Evolutionary conservation across 1,140 invertebrate genomes (phyloP), one percentile per base, ranked within the genome.

Genomic region (Ceratina calcarata): DNA sequence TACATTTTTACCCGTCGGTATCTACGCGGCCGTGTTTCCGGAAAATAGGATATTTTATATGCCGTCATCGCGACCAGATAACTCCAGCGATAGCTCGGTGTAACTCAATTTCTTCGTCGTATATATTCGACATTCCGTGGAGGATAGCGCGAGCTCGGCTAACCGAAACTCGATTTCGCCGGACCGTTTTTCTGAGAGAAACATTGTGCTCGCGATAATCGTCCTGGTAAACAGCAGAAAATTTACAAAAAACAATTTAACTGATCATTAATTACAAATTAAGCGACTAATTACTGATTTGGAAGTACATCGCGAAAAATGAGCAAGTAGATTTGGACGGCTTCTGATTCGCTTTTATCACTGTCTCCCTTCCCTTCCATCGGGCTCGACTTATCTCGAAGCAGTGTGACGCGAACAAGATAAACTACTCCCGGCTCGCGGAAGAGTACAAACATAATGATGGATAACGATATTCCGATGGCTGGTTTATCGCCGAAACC

Each of bases 1-100:
- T 71, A 78, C 37, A 45, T 45, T 45, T 71, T 71, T 71, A 51
- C 13, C 4, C 12, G 2, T 3, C 4, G 58, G 7, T 53, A 70
- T 70, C 37, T 45, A 45, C 57, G 65, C 55, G 20, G 8, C 24
- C 57, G 8, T 16, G 64, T n/a, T 32, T 7, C 7, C 18, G n/a
- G 27, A 37, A 55, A 70, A 55, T 71, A 3, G 49, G 27, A 71
- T 55, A 62, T 55, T 71, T 71, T 71, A 55, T 64, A 64, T 64
- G 49, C 58, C 27, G 20, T 78, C 67, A 27, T 62, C 67, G 58
- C 37, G 24, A 24, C 0, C 20, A 13, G 27, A 71, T 71, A 71
- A 61, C 20, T 8, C 1, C 20, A 45, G 22, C 73, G 51, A 58
- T 58, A 60, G 57, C 37, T 18, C 32, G 37, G n/a, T 15, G 24